Base-by-base conservation (phyloP, 2,797 vertebrate genomes). In the Pseudochaenichthys georgianus region DNA sequence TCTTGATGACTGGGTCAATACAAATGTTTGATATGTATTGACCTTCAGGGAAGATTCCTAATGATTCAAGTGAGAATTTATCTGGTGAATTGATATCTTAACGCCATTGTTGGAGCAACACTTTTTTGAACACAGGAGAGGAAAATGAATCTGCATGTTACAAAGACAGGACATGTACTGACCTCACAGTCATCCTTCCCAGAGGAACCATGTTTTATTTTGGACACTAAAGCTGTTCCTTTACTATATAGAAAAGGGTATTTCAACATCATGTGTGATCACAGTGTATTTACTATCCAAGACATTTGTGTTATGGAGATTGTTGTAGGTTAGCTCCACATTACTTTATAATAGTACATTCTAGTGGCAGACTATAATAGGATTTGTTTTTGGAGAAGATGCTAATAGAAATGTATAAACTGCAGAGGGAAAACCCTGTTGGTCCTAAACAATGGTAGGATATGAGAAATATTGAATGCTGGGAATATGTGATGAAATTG, bases 381-480 rank as follows among this genome's bases (percentile, higher is more conserved):
- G 4, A 70, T n/a, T 34, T 52, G 23, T 7, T 19, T n/a, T 70
- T 10, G 48, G 34, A 19, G 53, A 53, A 21, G 42, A 52, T 46
- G 62, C 1, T 53, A n/a, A 42, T 53, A 16, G 31, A n/a, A 71
- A 60, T 54, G 12, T 55, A 3, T 50, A 5, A 64, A 60, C 55
- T 43, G 16, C 15, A 60, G 34, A 64, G 11, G 11, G 50, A 58
- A 38, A 38, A 6, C 7, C 8, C 10, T 11, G 10, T 19, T 21
- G 19, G 3, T 66, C 55, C 48, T 53, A 42, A 50, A 48, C 19
- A 42, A 46, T 12, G 50, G 45, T 6, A 38, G 34, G 52, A 51
- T 16, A 51, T 9, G 5, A 59, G 62, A 28, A 50, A 13, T 31
- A n/a, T 46, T 47, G 19, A 9, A 52, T 64, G n/a, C 50, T 15